Base-by-base conservation (phyloP, 2,797 vertebrate species). In the Aplochiton taeniatus region DNA sequence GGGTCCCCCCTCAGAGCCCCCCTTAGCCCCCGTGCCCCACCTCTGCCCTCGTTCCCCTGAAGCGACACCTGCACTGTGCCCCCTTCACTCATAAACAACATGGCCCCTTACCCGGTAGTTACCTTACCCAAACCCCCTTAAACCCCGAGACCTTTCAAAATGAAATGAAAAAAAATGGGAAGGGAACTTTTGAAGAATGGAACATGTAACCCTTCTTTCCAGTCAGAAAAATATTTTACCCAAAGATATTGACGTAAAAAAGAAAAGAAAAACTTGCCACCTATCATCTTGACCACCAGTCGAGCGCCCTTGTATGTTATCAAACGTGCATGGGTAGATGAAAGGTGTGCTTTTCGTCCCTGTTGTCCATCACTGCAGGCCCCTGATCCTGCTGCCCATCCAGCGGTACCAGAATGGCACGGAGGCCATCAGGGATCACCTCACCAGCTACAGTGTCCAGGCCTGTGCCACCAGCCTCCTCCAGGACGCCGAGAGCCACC, bases 401-500 rank as follows among this genome's bases (percentile, higher is more conserved):
- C 95, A 95, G 71, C 92, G 87, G 81, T 98, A 92, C 88, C 91
- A 94, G 82, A 93, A 97, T 73, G 90, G 93, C 81, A 91, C 89
- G 70, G 91, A 63, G 59, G 79, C 89, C 67, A 82, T 98, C 60
- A 93, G 91, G 81, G 89, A 93, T 73, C 96, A 96, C 89, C 84
- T 98, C 88, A 94, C 87, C 0, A 87, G 91, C 88, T 96, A 99
- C 92, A 96, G 94, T 76, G 9, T 94, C 85, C 93, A 93, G 80
- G 86, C 95, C 81, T 97, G 96, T 85, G 86, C 91, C 80, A 92
- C 93, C 79, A 94, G 94, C 83, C 91, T 98, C 90, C 91, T 99
- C 67, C 96, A 97, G 75, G 97, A 98, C 52, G 93, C 94, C 14
- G 96, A 98, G 82, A 96, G 95, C 88, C 96, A 98, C 86, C 87